These are phyloP conservation scores for Carpatolechia fugitivella DNA, from an alignment of 2,888 invertebrate species.

Conservation along the genomic window DNA sequence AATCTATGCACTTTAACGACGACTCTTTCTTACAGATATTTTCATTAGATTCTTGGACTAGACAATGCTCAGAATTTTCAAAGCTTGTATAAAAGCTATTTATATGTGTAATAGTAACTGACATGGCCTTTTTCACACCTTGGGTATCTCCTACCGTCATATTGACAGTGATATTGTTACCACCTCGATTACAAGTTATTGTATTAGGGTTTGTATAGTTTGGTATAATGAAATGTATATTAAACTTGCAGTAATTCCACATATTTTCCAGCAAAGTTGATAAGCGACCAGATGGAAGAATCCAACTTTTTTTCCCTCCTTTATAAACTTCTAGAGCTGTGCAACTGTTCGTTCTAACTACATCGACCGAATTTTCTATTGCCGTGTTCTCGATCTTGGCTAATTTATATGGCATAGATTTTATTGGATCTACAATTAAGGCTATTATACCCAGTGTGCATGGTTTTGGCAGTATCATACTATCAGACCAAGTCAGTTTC, in stretches of 20 bases:
- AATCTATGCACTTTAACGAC: neutral
- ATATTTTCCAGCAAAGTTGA: conserved; percentile 2
- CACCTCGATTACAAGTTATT: neutral
- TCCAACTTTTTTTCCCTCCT: conserved; percentile 17
- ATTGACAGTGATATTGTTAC: conserved; percentile 15
- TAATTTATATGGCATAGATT: neutral
- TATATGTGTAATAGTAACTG: conserved; percentile 9
- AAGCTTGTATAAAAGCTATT: neutral
- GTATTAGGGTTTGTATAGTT: neutral
- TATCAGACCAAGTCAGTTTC: neutral
- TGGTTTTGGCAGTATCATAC: neutral
- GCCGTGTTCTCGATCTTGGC: neutral
- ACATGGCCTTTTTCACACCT: neutral
- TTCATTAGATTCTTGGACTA: too few species aligned
- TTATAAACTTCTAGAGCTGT: conserved; percentile 34
- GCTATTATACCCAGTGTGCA: neutral
- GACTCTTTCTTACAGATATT: neutral
- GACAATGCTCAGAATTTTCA: neutral
- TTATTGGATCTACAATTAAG: neutral
- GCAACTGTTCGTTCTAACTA: conserved; percentile 20
- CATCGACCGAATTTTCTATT: neutral
- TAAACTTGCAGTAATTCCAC: conserved; percentile 5
- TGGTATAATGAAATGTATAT: neutral
- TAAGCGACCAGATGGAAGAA: conserved; percentile 10
- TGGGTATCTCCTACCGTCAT: conserved; percentile 4